These are phyloP conservation scores for Pseudocheirus occidentalis DNA, from an alignment of 2,797 vertebrate species.

Conservation along the genomic window DNA sequence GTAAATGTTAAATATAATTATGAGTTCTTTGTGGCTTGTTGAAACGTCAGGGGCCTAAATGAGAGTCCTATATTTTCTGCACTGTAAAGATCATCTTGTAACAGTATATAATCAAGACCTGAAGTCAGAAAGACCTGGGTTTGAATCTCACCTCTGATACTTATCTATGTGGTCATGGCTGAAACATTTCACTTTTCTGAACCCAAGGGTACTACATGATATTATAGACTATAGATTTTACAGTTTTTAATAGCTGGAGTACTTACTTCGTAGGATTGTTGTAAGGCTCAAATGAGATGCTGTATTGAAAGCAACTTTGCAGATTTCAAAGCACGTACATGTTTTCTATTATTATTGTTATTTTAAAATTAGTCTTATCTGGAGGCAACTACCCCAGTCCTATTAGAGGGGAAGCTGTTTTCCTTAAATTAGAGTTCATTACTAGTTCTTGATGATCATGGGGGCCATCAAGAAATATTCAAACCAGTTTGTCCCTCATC, in stretches of 20 bases:
- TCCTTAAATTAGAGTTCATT: not conserved
- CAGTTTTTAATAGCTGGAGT: not conserved
- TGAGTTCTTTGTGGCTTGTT: not conserved
- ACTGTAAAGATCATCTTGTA: not conserved
- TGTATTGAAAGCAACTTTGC: not conserved
- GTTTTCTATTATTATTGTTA: not conserved
- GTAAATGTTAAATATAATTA: not conserved
- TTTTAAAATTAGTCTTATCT: not conserved
- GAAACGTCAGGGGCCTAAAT: not conserved
- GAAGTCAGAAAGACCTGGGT: not conserved
- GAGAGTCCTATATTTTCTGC: not conserved
- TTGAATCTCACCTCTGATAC: not conserved
- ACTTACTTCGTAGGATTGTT: not conserved
- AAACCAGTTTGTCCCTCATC: slow-evolving; percentile 25
- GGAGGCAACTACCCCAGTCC: not conserved
- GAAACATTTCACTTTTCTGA: not conserved
- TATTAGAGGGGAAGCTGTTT: not conserved
- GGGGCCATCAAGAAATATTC: slow-evolving; percentile 21
- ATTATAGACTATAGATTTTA: not conserved
- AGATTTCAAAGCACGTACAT: not conserved
- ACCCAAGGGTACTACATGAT: not conserved
- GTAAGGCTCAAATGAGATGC: not conserved
- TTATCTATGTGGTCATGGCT: not conserved
- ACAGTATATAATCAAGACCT: not conserved
- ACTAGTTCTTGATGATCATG: not conserved